phyloP scores from a whole-genome alignment of 2,113 vertebrate species.

The Puntigrus tetrazona region DNA sequence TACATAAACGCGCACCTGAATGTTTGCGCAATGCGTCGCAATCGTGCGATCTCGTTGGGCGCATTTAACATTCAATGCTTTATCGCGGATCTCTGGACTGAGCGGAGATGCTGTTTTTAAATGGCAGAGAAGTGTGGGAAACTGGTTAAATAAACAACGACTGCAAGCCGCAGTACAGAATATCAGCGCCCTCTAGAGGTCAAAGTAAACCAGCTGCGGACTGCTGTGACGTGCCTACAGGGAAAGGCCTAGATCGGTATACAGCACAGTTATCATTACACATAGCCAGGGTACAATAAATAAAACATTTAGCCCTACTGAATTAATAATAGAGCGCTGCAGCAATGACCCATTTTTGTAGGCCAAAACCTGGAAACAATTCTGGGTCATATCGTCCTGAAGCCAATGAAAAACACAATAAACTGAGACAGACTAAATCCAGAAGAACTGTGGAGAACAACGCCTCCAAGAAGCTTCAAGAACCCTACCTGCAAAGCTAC shows the following conservation, averaged over 20 bases:
- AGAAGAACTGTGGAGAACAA: too few species aligned
- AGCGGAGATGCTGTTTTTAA: not conserved
- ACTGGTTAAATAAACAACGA: not conserved
- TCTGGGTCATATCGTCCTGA: not conserved
- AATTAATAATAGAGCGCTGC: not conserved
- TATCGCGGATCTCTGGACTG: not conserved
- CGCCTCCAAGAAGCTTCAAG: too few species aligned
- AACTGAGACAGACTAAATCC: too few species aligned
- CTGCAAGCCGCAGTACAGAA: not conserved
- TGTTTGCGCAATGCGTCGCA: not conserved
- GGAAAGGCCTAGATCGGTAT: not conserved
- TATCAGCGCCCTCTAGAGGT: not conserved
- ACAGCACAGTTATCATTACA: not conserved
- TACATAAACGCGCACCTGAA: not conserved
- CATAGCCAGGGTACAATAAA: not conserved
- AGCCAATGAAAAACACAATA: too few species aligned
- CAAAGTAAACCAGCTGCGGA: not conserved
- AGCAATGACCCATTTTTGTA: not conserved
- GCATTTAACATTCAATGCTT: slow-evolving; percentile 18
- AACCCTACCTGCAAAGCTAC: too few species aligned
- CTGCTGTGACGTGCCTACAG: not conserved
- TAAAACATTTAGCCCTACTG: not conserved
- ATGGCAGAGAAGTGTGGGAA: not conserved
- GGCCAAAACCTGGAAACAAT: too few species aligned
- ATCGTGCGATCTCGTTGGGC: slow-evolving; percentile 46